phyloP scores from a whole-genome alignment of 2,888 invertebrate genomes.

The Cheilosia scutellata region DNA sequence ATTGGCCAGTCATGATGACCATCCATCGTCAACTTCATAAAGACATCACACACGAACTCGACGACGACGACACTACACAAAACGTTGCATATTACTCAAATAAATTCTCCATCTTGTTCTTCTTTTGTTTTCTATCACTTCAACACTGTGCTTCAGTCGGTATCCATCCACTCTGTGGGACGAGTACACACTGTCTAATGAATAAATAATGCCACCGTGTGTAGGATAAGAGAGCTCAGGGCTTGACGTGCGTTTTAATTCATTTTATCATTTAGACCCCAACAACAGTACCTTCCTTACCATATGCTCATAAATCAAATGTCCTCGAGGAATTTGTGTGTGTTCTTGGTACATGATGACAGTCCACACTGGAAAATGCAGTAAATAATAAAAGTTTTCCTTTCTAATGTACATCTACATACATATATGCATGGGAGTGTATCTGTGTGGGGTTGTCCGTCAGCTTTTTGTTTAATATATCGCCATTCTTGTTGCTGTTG shows the following conservation, averaged over 20 bases:
- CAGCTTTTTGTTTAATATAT: slow-evolving; percentile 57
- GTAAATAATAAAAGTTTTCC: slow-evolving; percentile 74
- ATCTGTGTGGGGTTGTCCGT: slow-evolving; percentile 50
- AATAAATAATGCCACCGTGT: slow-evolving; percentile 71
- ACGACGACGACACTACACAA: not conserved
- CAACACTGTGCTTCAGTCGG: slow-evolving; percentile 9
- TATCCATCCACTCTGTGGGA: slow-evolving; percentile 4
- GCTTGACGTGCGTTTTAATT: slow-evolving; percentile 75
- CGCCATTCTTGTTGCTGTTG: slow-evolving; percentile 33
- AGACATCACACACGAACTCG: slow-evolving; percentile 55
- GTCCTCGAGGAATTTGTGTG: slow-evolving; percentile 72
- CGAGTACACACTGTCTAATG: slow-evolving; percentile 63
- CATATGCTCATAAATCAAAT: slow-evolving; percentile 74
- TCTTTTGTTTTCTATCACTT: slow-evolving; percentile 64
- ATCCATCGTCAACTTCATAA: slow-evolving; percentile 60
- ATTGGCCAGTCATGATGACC: slow-evolving; percentile 18
- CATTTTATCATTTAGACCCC: slow-evolving; percentile 72
- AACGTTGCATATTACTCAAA: slow-evolving; percentile 44
- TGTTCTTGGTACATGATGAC: slow-evolving; percentile 10
- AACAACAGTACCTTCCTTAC: slow-evolving; percentile 59
- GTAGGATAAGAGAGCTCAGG: slow-evolving; percentile 35
- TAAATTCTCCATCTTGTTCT: slow-evolving; percentile 48
- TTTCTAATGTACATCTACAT: not conserved
- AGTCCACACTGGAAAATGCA: slow-evolving; percentile 61
- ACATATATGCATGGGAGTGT: not conserved